Evolutionary conservation across 2,888 invertebrate genomes (phyloP).

Genomic region (Agrotis segetum): DNA sequence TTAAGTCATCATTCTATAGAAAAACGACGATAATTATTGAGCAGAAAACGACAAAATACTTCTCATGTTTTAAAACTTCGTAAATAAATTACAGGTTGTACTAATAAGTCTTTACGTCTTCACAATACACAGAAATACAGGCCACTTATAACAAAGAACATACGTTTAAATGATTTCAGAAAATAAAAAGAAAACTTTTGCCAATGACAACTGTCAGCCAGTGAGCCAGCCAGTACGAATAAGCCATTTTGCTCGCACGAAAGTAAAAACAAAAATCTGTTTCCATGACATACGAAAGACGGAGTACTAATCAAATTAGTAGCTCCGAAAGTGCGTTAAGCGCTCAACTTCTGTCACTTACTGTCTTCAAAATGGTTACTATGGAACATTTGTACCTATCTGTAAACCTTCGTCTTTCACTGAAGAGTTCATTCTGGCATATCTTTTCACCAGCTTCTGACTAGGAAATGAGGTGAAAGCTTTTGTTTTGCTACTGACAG

Average conservation of each 20-base stretch:
- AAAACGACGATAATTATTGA: slow-evolving; percentile 22
- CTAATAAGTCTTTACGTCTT: neutral
- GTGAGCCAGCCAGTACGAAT: slow-evolving; percentile 4
- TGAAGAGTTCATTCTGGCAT: too few relatives aligned
- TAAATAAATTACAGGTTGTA: slow-evolving; percentile 34
- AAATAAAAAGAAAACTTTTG: slow-evolving; percentile 15
- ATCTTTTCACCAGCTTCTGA: too few relatives aligned
- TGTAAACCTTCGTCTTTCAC: too few relatives aligned
- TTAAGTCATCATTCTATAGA: slow-evolving; percentile 9
- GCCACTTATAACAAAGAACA: slow-evolving; percentile 31
- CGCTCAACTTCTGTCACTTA: neutral
- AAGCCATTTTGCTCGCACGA: neutral
- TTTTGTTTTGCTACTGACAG: too few relatives aligned
- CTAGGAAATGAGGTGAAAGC: too few relatives aligned
- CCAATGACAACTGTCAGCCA: slow-evolving; percentile 20
- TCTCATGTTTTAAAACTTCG: slow-evolving; percentile 12
- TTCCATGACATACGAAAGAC: neutral
- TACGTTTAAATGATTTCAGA: neutral
- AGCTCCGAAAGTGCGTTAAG: neutral
- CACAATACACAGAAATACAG: slow-evolving; percentile 29
- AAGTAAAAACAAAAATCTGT: slow-evolving; percentile 3
- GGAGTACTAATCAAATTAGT: neutral
- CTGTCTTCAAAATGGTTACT: neutral
- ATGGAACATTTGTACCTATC: too few relatives aligned
- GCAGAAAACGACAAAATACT: slow-evolving; percentile 16